phyloP scores from a whole-genome alignment of 2,113 vertebrate genomes.

The Procapra przewalskii region DNA sequence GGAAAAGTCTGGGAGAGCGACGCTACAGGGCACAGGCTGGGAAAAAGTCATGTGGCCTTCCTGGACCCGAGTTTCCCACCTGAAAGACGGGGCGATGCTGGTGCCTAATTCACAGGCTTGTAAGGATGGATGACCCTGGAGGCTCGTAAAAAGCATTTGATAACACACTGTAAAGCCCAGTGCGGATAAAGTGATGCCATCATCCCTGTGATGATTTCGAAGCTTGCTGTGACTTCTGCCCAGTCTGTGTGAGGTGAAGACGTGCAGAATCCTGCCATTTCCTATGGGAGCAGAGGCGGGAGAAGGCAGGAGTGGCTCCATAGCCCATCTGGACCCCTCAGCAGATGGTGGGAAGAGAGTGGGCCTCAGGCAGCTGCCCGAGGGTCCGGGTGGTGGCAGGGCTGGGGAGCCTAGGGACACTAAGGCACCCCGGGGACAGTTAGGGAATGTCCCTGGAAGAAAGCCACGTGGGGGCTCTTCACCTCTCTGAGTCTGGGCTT shows the following conservation, averaged over 20 bases:
- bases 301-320: background rate
- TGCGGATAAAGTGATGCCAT: too few species aligned
- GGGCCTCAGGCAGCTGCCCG: background rate
- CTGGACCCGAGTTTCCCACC: background rate
- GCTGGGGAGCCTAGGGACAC: background rate
- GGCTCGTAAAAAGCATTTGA: background rate
- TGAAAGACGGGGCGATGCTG: accelerated
- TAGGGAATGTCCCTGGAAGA: background rate
- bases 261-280: background rate
- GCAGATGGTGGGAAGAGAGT: too few species aligned
- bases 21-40: background rate
- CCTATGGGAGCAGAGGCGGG: background rate
- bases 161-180: background rate
- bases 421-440: background rate
- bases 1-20: background rate
- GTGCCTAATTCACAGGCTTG: background rate
- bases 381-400: background rate
- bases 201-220: background rate
- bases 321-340: background rate
- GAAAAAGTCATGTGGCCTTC: background rate
- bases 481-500: background rate
- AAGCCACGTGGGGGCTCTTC: background rate
- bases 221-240: background rate
- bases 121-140: background rate
- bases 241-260: background rate